These are phyloP conservation scores for Drusus annulatus DNA, from an alignment of 1,140 invertebrate species.

Conservation along the genomic window DNA sequence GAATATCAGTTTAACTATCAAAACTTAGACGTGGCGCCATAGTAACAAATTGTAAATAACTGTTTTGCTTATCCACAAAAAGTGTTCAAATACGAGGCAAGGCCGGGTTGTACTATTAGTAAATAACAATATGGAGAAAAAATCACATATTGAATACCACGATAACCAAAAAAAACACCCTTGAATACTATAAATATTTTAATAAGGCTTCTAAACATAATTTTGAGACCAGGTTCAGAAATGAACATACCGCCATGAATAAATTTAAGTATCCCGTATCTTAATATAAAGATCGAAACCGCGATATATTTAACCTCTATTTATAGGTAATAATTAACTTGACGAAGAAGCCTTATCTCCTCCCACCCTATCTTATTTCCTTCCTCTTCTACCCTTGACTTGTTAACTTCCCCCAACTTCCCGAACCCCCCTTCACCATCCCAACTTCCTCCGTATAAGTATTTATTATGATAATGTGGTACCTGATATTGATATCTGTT, in stretches of 20 bases:
- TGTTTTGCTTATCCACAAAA: too few species aligned
- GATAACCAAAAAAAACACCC: too few species aligned
- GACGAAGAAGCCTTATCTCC: slow-evolving; percentile 24
- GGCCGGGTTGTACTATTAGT: too few species aligned
- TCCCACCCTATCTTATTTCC: slow-evolving; percentile 3
- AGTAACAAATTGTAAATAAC: too few species aligned
- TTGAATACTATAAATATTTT: too few species aligned
- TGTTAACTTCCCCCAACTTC: slow-evolving; percentile 38
- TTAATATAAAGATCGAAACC: background rate
- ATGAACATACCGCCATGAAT: background rate
- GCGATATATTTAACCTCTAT: slow-evolving; percentile 2
- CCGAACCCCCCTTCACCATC: background rate
- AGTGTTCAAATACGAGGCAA: too few species aligned
- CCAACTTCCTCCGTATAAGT: slow-evolving; percentile 26
- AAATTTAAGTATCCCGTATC: background rate
- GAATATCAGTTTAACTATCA: too few species aligned
- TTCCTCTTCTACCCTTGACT: slow-evolving; percentile 36
- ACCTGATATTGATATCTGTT: slow-evolving; percentile 45
- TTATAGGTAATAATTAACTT: slow-evolving; percentile 17
- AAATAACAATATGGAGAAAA: too few species aligned
- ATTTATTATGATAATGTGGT: slow-evolving; percentile 55
- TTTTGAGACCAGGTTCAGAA: too few species aligned
- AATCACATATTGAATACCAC: too few species aligned
- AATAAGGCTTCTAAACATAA: too few species aligned
- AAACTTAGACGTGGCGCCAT: too few species aligned